phyloP scores from a whole-genome alignment of 92 coral and sea anemone species.

The Porites cylindrica region DNA sequence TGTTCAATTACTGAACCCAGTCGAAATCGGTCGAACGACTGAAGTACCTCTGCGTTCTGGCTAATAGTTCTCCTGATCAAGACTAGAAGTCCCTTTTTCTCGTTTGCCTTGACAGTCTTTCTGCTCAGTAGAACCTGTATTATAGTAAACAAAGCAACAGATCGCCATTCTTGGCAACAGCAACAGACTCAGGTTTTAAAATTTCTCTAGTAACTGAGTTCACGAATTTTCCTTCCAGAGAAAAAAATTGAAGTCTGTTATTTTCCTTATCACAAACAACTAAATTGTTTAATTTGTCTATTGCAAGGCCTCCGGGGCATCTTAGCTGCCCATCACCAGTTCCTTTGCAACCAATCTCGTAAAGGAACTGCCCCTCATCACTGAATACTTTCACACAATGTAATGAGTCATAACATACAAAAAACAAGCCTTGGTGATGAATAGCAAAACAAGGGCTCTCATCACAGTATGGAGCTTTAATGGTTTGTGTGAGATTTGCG shows the following conservation, averaged over 20 bases:
- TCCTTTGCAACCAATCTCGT: constrained; percentile 43
- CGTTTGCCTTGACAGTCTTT: too few relatives aligned
- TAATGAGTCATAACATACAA: not conserved
- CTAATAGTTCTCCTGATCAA: too few relatives aligned
- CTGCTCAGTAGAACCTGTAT: too few relatives aligned
- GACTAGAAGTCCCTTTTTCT: too few relatives aligned
- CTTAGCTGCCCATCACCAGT: constrained; percentile 47
- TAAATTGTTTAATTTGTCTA: constrained; percentile 50
- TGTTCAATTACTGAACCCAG: too few relatives aligned
- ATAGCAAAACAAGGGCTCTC: not conserved
- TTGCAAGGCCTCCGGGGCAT: constrained; percentile 47
- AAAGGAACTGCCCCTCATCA: constrained; percentile 33
- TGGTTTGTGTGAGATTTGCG: not conserved
- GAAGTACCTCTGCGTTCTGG: too few relatives aligned
- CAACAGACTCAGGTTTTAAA: not conserved
- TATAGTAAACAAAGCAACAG: not conserved
- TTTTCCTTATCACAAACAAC: constrained; percentile 42
- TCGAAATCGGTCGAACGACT: too few relatives aligned
- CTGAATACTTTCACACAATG: constrained; percentile 48
- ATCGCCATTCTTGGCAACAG: constrained; percentile 5
- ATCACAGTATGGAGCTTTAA: not conserved
- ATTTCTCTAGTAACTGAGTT: not conserved
- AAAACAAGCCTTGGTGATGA: not conserved
- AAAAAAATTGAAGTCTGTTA: not conserved
- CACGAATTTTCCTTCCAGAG: constrained; percentile 7